Evolutionary conservation across 1,140 invertebrate genomes (phyloP).

Genomic region (Macrotrachela quadricornifera): DNA sequence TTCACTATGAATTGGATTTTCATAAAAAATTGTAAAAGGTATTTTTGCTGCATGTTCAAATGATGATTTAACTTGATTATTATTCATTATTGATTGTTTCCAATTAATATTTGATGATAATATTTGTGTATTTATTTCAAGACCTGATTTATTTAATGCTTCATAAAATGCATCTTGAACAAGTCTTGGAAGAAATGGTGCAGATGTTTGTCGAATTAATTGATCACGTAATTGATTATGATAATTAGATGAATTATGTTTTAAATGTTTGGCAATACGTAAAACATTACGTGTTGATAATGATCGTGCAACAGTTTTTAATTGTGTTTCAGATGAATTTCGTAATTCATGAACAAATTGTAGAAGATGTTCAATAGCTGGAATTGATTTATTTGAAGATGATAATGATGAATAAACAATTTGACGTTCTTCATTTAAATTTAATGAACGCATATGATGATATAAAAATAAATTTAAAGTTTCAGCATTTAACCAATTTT

Average conservation of each 20-base stretch:
- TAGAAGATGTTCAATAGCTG: too few species aligned
- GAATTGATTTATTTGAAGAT: too few species aligned
- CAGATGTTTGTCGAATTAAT: slow-evolving; percentile 23
- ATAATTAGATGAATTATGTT: too few species aligned
- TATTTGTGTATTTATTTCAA: slow-evolving; percentile 25
- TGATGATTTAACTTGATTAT: not conserved
- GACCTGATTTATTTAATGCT: slow-evolving; percentile 42
- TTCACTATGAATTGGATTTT: slow-evolving; percentile 36
- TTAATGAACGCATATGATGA: slow-evolving; percentile 64
- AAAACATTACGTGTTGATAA: slow-evolving; percentile 66
- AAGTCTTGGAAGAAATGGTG: slow-evolving; percentile 53
- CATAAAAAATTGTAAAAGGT: slow-evolving; percentile 75
- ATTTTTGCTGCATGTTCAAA: slow-evolving; percentile 45
- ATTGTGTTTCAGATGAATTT: slow-evolving; percentile 12
- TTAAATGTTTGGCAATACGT: slow-evolving; percentile 47
- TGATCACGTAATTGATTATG: not conserved
- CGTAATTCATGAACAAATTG: too few species aligned
- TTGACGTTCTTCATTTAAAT: slow-evolving; percentile 41
- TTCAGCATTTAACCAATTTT: slow-evolving; percentile 73
- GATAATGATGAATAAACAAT: not conserved
- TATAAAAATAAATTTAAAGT: slow-evolving; percentile 69
- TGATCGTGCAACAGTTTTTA: slow-evolving; percentile 50
- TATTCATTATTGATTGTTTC: too few species aligned
- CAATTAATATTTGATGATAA: too few species aligned
- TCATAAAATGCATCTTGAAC: slow-evolving; percentile 56